Evolutionary conservation across 1,140 invertebrate species (phyloP), one percentile per base, ranked within the genome.

Genomic region (Phocides pigmalion): DNA sequence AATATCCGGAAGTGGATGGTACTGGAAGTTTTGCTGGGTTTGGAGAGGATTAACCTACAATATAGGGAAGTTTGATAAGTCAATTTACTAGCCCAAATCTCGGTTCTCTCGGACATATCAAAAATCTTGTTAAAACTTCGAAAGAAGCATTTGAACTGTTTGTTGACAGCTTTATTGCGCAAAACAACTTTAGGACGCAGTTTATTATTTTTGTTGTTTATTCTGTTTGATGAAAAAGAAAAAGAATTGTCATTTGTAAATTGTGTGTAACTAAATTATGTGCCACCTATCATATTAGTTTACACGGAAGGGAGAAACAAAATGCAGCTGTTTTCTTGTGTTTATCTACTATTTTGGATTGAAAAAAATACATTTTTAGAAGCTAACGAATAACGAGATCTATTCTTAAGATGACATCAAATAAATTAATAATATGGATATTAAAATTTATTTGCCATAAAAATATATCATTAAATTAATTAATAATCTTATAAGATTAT

Each of bases 41-140:
- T 32, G 28, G n/a, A 11, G 28, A 32, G 28, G 28, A 32, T 32
- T 32, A 32, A 32, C 28, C 28, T 32, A 32, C 28, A 32, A 32
- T 32, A 32, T 32, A 32, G 28, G 9, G 15, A 41, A 41, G 37
- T 41, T 15, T 41, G 37, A n/a, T 16, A 41, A 41, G 37, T 41
- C 37, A 41, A 41, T 41, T 41, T 41, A 12, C 37, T 16, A 41
- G 37, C 37, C 37, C 37, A 41, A 41, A 15, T 41, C 15, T 41
- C 15, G 12, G 12, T 41, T 41, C 37, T 41, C 12, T 41, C 37
- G 37, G 37, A 41, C 37, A 41, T 41, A 41, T 41, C 37, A 41
- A 41, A 41, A 41, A 41, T 41, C 37, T 41, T 41, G 37, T 41
- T 41, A 41, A 41, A 41, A 41, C 37, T 41, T 41, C 1, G 37